phyloP scores from a whole-genome alignment of 1,140 invertebrate species.

The Batillaria attramentaria region DNA sequence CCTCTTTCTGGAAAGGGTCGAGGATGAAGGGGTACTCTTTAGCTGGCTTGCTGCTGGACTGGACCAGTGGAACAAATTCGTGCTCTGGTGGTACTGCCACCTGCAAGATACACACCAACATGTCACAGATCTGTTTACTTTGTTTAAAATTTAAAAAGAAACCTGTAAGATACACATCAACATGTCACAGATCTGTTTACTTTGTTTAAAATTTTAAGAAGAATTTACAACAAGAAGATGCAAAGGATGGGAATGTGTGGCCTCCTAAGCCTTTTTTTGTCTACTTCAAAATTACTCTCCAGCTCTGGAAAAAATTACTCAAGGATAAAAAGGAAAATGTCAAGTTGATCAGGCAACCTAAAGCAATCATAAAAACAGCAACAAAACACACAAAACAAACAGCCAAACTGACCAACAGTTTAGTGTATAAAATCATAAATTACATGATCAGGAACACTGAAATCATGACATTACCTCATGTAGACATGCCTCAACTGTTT shows the following conservation, averaged over 20 bases:
- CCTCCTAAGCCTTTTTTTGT: too few species aligned
- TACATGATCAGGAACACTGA: background rate
- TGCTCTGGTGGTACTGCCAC: conserved; percentile 89
- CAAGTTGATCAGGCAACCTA: too few species aligned
- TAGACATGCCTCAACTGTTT: conserved; percentile 90
- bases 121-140: background rate
- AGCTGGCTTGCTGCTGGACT: conserved; percentile 75
- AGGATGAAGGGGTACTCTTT: conserved; percentile 96
- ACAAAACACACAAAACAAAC: too few species aligned
- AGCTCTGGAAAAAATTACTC: too few species aligned
- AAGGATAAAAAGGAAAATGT: too few species aligned
- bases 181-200: background rate
- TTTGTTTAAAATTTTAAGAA: too few species aligned
- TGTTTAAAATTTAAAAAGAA: conserved; percentile 2
- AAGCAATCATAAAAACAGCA: too few species aligned
- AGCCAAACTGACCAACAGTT: too few species aligned
- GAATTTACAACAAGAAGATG: too few species aligned
- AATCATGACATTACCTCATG: conserved; percentile 80
- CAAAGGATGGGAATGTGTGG: too few species aligned
- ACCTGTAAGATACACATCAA: background rate
- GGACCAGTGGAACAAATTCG: conserved; percentile 81
- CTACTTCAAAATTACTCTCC: too few species aligned
- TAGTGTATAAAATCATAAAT: too few species aligned
- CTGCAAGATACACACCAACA: conserved; percentile 40
- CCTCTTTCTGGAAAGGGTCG: conserved; percentile 99